A percentile compares a stretch with the other conserved stretches of the same genome.
phyloP scores from a whole-genome alignment of 2,888 invertebrate species.

The Molorchus minor region DNA sequence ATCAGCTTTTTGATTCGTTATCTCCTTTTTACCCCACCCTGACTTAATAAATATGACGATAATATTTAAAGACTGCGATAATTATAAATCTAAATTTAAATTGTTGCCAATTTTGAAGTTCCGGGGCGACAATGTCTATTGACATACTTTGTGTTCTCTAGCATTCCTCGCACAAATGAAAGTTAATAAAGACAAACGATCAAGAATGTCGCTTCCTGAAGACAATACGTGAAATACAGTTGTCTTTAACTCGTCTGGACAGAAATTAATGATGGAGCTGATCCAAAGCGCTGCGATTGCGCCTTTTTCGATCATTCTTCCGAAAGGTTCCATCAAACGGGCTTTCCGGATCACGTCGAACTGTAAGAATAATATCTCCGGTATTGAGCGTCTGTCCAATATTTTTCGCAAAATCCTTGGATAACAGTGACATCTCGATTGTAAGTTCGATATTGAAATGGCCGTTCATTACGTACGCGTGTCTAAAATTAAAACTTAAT shows the following conservation, averaged over 20 bases:
- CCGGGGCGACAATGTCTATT: no score
- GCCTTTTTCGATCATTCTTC: constrained; percentile 39
- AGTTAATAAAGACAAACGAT: constrained; percentile 19
- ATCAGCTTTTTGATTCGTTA: no score
- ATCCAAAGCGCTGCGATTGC: constrained; percentile 28
- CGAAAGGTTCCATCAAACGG: constrained; percentile 38
- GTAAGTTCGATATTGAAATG: no score
- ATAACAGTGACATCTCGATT: neutral
- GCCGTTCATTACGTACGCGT: no score
- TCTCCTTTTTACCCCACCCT: no score
- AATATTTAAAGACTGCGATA: no score
- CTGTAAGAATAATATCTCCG: constrained; percentile 35
- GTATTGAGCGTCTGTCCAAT: constrained; percentile 5
- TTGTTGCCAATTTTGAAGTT: no score
- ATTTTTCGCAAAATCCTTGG: neutral
- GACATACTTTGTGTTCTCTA: no score
- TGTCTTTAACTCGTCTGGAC: constrained; percentile 17
- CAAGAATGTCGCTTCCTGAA: constrained; percentile 10
- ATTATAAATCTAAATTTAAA: no score
- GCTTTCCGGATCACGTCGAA: constrained; percentile 38
- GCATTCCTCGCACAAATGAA: neutral
- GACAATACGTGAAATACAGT: constrained; percentile 29
- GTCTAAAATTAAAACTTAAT: no score
- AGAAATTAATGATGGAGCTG: constrained; percentile 35
- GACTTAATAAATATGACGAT: no score